Percentiles rank a stretch among this genome's conserved stretches.
These are phyloP conservation scores for Melanogrammus aeglefinus DNA, from an alignment of 2,797 vertebrate genomes.

Conservation along the genomic window DNA sequence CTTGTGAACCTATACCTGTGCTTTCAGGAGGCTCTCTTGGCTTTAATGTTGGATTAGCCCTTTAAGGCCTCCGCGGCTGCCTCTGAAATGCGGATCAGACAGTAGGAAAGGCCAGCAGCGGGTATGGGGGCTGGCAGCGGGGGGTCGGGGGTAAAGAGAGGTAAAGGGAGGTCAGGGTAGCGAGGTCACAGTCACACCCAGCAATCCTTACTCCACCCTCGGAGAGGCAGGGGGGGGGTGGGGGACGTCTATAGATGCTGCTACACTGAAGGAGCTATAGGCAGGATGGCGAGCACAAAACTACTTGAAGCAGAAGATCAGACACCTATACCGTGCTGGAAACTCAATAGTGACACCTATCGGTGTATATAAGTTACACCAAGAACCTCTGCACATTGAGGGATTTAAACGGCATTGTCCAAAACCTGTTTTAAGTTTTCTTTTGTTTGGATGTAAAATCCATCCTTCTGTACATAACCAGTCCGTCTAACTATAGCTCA, in stretches of 20 bases:
- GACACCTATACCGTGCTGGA: conserved; percentile 12
- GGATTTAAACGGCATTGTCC: background rate
- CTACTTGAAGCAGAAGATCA: conserved; percentile 4
- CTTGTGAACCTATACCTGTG: conserved; percentile 58
- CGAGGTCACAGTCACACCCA: conserved; percentile 46
- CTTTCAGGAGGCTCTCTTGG: conserved; percentile 49
- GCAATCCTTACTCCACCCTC: conserved; percentile 57
- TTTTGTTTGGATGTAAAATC: background rate
- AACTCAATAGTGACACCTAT: conserved; percentile 53
- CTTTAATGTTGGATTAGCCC: conserved; percentile 76
- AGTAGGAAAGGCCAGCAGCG: conserved; percentile 71
- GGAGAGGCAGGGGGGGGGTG: conserved; percentile 53
- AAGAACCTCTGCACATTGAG: background rate
- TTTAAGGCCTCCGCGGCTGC: conserved; percentile 63
- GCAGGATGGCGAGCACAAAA: background rate
- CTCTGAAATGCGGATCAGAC: conserved; percentile 77
- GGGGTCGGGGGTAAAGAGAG: conserved; percentile 20
- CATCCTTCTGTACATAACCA: conserved; percentile 17
- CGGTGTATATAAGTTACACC: background rate
- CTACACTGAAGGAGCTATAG: conserved; percentile 41
- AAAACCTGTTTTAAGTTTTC: background rate
- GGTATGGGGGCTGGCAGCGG: conserved; percentile 62
- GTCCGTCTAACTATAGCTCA: background rate
- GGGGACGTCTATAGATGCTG: conserved; percentile 41
- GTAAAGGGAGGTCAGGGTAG: background rate